These are phyloP conservation scores for Aphrocallistes beatrix DNA, from an alignment of 37 sponge, comb jelly and placozoan genomes.

Conservation along the genomic window DNA sequence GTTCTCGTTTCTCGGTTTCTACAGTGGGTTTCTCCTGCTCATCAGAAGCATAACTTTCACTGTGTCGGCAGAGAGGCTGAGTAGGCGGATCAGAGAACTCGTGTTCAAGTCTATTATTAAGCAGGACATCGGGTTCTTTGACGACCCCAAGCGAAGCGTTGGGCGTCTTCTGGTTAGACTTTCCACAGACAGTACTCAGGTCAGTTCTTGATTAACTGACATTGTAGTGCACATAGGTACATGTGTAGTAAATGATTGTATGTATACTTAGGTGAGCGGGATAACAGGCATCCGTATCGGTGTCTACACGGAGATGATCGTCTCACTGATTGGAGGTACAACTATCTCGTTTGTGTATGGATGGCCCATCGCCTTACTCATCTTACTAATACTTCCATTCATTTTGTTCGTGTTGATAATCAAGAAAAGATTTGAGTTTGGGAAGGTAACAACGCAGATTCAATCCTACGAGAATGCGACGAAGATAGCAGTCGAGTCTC, in stretches of 20 bases:
- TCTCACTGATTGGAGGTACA: conserved; percentile 27
- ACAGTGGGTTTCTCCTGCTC: neutral
- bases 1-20: neutral
- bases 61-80: neutral
- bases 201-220: too few species aligned
- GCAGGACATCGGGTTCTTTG: neutral
- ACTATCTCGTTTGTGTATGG: conserved; percentile 50
- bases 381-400: conserved; percentile 43
- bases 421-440: conserved; percentile 25
- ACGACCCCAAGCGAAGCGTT: neutral
- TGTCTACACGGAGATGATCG: conserved; percentile 30
- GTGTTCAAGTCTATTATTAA: neutral
- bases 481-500: conserved; percentile 53
- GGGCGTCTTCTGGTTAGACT: neutral
- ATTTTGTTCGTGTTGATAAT: conserved; percentile 15
- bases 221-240: too few species aligned
- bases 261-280: conserved; percentile 12
- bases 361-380: conserved; percentile 54
- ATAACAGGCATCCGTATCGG: conserved; percentile 63
- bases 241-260: too few species aligned
- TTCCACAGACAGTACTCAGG: neutral
- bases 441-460: conserved; percentile 35
- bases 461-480: conserved; percentile 23
- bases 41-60: neutral
- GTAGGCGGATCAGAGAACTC: neutral